Percentiles rank a stretch among this genome's conserved stretches.
phyloP scores from a whole-genome alignment of 2,888 invertebrate species.

The Mactromeris polynyma region DNA sequence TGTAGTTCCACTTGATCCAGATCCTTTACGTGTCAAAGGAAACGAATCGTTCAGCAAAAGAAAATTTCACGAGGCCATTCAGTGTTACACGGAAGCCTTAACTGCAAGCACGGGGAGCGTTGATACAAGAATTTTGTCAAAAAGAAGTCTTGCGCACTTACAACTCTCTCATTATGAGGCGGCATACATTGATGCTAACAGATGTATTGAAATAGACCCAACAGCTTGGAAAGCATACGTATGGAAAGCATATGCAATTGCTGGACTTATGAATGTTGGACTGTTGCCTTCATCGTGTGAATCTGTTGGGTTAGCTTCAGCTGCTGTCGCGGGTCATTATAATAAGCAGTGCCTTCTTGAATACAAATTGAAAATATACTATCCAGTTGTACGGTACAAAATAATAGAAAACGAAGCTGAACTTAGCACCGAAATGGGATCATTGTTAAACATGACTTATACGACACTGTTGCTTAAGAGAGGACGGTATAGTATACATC shows the following conservation, averaged over 20 bases:
- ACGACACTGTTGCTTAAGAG: conserved; percentile 46
- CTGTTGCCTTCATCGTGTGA: conserved; percentile 6
- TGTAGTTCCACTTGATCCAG: background rate
- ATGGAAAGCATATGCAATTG: conserved; percentile 55
- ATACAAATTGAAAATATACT: conserved; percentile 49
- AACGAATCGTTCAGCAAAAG: conserved; percentile 34
- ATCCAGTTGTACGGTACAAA: conserved; percentile 39
- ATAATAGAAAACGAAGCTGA: conserved; percentile 9
- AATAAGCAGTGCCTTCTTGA: conserved; percentile 34
- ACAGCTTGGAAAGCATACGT: conserved; percentile 52
- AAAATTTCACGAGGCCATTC: conserved; percentile 37
- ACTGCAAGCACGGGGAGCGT: background rate
- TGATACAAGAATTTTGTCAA: conserved; percentile 12
- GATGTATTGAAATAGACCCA: conserved; percentile 39
- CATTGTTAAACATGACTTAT: background rate
- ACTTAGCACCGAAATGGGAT: conserved; percentile 7
- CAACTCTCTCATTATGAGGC: conserved; percentile 37
- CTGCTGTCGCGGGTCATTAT: conserved; percentile 43
- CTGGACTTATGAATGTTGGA: conserved; percentile 24
- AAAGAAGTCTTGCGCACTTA: conserved; percentile 42
- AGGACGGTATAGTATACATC: conserved; percentile 30
- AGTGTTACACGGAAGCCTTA: conserved; percentile 44
- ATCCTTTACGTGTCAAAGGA: background rate
- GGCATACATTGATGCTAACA: conserved; percentile 54
- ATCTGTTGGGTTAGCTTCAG: conserved; percentile 47